Conservation (phyloP, 2,797 vertebrate species). For the Pristis pectinata region DNA sequence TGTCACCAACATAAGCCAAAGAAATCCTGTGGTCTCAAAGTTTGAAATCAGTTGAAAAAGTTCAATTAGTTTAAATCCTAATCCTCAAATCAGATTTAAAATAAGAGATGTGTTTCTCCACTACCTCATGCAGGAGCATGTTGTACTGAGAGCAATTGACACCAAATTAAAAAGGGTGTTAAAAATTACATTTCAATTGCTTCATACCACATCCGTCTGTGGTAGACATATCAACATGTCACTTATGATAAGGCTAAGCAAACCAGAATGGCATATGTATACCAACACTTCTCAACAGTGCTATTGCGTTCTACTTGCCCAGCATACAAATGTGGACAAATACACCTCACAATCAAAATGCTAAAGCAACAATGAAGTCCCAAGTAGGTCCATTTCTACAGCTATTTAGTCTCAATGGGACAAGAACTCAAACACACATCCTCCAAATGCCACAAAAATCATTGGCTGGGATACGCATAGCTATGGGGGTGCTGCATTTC, state of each 20-base stretch:
- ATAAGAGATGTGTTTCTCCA: background rate
- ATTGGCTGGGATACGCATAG: background rate
- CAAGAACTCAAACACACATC: background rate
- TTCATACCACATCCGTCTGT: background rate
- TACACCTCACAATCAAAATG: background rate
- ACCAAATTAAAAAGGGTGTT: background rate
- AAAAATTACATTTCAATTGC: slow-evolving; percentile 28
- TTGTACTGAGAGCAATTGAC: background rate
- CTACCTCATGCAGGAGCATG: background rate
- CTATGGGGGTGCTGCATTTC: background rate
- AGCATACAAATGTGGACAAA: background rate
- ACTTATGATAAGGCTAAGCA: background rate
- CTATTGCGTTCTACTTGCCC: background rate
- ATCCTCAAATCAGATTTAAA: background rate
- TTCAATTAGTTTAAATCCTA: background rate
- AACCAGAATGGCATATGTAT: background rate
- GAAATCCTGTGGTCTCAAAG: background rate
- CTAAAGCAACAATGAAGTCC: background rate
- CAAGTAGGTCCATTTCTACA: background rate
- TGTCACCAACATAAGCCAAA: background rate
- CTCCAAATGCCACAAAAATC: background rate
- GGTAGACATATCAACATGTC: slow-evolving; percentile 8
- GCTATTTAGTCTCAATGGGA: background rate
- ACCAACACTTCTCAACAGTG: background rate
- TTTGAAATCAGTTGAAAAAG: background rate